Evolutionary conservation across 1,140 invertebrate species (phyloP).

Genomic region (Drepana arcuata): DNA sequence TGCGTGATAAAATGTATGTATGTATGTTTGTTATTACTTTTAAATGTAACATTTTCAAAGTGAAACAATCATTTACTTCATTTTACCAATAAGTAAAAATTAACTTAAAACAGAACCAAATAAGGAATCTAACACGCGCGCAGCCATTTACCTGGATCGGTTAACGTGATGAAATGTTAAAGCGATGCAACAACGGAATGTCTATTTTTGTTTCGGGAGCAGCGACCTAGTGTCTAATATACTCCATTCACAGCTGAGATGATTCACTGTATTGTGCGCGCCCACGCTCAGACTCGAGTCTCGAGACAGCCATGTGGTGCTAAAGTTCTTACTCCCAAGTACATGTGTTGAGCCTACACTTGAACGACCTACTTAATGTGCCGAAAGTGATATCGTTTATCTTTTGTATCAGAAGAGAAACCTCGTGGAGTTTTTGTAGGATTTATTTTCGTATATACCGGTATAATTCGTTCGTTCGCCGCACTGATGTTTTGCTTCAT

Average conservation of each 20-base stretch:
- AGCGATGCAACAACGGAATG: constrained; percentile 18
- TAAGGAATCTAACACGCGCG: constrained; percentile 2
- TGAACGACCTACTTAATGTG: constrained; percentile 8
- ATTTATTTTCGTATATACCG: constrained; percentile 1
- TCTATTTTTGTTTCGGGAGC: constrained; percentile 42
- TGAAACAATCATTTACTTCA: no score
- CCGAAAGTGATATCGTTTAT: constrained; percentile 15
- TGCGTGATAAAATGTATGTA: no score
- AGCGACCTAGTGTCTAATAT: constrained; percentile 36
- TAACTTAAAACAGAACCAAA: constrained; percentile 9
- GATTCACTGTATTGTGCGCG: constrained; percentile 44
- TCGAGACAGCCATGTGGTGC: constrained; percentile 19
- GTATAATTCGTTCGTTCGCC: neutral
- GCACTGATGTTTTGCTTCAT: neutral
- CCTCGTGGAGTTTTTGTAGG: neutral
- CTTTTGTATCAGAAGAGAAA: constrained; percentile 3
- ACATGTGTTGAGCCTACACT: neutral
- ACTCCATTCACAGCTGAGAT: constrained; percentile 36
- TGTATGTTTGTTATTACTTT: no score
- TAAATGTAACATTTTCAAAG: no score
- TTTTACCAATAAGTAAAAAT: no score
- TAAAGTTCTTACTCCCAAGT: constrained; percentile 16
- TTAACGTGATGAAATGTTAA: constrained; percentile 22
- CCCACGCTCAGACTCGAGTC: constrained; percentile 18
- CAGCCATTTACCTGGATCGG: constrained; percentile 14